These are phyloP conservation scores for Nipponia nippon DNA, from an alignment of 2,113 vertebrate genomes.

Conservation along the genomic window DNA sequence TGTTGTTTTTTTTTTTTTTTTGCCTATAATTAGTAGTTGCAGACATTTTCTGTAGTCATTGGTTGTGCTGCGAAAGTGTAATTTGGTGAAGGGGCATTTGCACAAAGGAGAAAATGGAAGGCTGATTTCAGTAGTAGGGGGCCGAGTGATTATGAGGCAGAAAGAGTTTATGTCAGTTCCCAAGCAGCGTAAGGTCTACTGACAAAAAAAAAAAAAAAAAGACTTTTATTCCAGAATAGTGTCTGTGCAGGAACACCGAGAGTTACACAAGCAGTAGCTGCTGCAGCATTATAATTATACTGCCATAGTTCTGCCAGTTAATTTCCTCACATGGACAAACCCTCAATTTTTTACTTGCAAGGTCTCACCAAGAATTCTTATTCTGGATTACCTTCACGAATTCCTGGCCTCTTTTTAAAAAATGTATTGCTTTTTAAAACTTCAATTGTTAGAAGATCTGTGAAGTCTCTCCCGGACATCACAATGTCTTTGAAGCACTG, in stretches of 20 bases:
- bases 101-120: conserved; percentile 53
- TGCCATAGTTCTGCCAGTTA: conserved; percentile 18
- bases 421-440: neutral
- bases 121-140: conserved; percentile 47
- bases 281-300: conserved; percentile 35
- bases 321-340: conserved; percentile 17
- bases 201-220: neutral
- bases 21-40: conserved; percentile 22
- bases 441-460: neutral
- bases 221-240: conserved; percentile 16
- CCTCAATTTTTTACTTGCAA: conserved; percentile 35
- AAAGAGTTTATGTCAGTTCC: conserved; percentile 28
- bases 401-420: conserved; percentile 1
- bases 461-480: neutral
- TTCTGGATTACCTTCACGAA: neutral
- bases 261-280: conserved; percentile 24
- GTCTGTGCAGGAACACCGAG: neutral
- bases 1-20: neutral
- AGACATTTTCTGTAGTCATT: conserved; percentile 14
- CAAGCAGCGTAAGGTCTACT: conserved; percentile 11
- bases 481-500: neutral
- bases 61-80: conserved; percentile 14
- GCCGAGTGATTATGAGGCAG: conserved; percentile 15
- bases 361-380: conserved; percentile 1
- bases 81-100: conserved; percentile 57